phyloP scores from a whole-genome alignment of 92 coral and sea anemone genomes.

The Porites evermanni region DNA sequence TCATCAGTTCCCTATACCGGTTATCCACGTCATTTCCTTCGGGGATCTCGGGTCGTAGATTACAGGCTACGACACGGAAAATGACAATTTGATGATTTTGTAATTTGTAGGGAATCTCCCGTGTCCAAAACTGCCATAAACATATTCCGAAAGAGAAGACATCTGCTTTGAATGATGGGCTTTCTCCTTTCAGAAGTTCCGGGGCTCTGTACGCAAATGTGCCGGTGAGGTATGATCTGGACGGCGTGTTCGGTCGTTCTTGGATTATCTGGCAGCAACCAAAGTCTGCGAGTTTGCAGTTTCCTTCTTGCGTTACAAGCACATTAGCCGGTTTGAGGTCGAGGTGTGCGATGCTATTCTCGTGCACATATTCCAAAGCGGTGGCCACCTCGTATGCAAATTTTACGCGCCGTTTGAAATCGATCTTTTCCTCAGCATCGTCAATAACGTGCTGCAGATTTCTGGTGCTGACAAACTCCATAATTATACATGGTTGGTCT shows the following conservation, averaged over 20 bases:
- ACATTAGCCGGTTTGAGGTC: constrained; percentile 94
- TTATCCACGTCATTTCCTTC: constrained; percentile 82
- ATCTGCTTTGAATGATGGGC: constrained; percentile 90
- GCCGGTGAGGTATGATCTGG: constrained; percentile 92
- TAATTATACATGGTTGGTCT: constrained; percentile 90
- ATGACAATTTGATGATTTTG: constrained; percentile 94
- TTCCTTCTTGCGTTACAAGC: constrained; percentile 71
- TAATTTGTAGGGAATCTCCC: constrained; percentile 88
- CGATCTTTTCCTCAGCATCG: constrained; percentile 84
- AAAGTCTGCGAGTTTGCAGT: constrained; percentile 93
- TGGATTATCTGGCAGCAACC: constrained; percentile 93
- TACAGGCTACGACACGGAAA: constrained; percentile 89
- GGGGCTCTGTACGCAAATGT: constrained; percentile 98
- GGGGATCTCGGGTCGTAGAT: constrained; percentile 87
- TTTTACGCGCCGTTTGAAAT: constrained; percentile 66
- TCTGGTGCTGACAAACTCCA: constrained; percentile 90
- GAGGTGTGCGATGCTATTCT: constrained; percentile 83
- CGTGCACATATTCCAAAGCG: constrained; percentile 87
- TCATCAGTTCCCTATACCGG: constrained; percentile 90
- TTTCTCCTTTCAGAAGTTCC: constrained; percentile 91
- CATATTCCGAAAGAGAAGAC: constrained; percentile 88
- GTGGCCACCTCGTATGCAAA: constrained; percentile 79
- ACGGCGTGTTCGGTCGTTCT: constrained; percentile 91
- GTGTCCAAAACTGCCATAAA: constrained; percentile 92
- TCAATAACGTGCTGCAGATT: constrained; percentile 87